Percentiles rank a stretch among this genome's conserved stretches.
Conservation (phyloP, 2,888 invertebrate species). For the Venusia cambrica region DNA sequence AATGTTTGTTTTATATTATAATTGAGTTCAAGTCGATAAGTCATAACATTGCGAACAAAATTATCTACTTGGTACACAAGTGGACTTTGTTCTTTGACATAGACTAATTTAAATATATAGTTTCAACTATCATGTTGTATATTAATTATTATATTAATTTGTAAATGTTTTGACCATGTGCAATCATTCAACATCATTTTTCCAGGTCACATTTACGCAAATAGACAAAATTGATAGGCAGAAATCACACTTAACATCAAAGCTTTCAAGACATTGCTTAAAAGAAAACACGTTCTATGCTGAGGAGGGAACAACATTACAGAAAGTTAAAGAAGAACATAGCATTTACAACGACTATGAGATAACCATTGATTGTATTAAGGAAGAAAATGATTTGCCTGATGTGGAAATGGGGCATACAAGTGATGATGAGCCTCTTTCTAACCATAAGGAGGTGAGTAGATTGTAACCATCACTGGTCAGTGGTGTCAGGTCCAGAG, state of each 20-base stretch:
- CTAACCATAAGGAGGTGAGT: slow-evolving; percentile 40
- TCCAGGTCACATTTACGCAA: slow-evolving; percentile 41
- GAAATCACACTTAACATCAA: slow-evolving; percentile 37
- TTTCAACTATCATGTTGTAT: no score
- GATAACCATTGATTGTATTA: slow-evolving; percentile 33
- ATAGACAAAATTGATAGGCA: slow-evolving; percentile 44
- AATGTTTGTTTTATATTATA: no score
- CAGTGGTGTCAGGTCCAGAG: no score
- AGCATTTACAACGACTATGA: slow-evolving; percentile 14
- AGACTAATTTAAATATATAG: no score
- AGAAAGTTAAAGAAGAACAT: slow-evolving; percentile 39
- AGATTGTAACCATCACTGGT: no score
- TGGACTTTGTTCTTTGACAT: no score
- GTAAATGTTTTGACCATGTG: no score
- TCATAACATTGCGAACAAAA: no score
- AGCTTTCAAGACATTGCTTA: slow-evolving; percentile 23
- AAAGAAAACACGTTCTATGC: slow-evolving; percentile 18
- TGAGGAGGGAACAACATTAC: slow-evolving; percentile 9
- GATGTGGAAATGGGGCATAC: slow-evolving; percentile 27
- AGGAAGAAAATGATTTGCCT: slow-evolving; percentile 43
- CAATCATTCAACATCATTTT: no score
- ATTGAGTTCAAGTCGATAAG: no score
- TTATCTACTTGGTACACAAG: no score
- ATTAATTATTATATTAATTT: no score
- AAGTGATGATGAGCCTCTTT: slow-evolving; percentile 57